These are phyloP conservation scores for Coccyzus lansbergi DNA, from an alignment of 2,797 vertebrate species.

Conservation along the genomic window DNA sequence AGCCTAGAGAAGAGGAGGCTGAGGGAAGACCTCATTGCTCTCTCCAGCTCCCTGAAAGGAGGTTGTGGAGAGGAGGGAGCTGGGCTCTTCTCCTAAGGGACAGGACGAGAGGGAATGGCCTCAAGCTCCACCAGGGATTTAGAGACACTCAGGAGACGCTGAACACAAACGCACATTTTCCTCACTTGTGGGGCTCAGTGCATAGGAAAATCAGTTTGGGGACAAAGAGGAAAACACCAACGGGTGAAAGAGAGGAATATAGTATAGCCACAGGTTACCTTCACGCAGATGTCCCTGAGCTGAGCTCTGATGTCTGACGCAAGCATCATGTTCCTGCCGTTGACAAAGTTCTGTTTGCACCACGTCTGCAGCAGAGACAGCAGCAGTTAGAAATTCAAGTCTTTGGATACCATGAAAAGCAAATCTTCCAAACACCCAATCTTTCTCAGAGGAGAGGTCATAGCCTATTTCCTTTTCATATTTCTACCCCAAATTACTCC, in stretches of 20 bases:
- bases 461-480: not conserved
- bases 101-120: no score
- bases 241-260: not conserved
- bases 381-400: not conserved
- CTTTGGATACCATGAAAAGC: not conserved
- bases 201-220: not conserved
- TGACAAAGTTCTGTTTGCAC: constrained; percentile 97
- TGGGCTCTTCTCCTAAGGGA: no score
- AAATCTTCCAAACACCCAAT: not conserved
- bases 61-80: no score
- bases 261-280: constrained; percentile 79
- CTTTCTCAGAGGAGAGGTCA: not conserved
- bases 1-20: no score
- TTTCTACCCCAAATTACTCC: not conserved
- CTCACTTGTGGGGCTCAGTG: not conserved
- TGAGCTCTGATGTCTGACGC: constrained; percentile 91
- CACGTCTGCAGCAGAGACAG: constrained; percentile 83
- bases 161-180: not conserved
- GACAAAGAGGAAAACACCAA: not conserved
- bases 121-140: no score
- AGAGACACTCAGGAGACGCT: not conserved
- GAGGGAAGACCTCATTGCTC: no score
- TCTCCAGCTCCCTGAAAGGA: no score
- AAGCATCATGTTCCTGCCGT: constrained; percentile 92
- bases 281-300: constrained; percentile 92